Evolutionary conservation across 2,797 vertebrate species (phyloP).

Genomic region (Hippocampus kuda): DNA sequence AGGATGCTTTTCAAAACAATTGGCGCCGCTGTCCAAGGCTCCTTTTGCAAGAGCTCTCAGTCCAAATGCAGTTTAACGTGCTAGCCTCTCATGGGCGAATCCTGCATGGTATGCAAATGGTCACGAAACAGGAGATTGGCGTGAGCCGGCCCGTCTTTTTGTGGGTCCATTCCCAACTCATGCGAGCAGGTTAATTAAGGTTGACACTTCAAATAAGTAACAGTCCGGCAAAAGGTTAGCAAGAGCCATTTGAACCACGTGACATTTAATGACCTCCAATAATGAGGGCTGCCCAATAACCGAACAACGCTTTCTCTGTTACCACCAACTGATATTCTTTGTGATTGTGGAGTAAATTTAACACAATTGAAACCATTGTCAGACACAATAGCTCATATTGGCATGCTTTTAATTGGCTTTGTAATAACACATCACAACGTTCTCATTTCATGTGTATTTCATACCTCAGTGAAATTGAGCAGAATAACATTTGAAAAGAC

Average conservation of each 20-base stretch:
- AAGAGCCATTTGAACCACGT: too few relatives aligned
- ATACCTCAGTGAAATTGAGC: neutral
- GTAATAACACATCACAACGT: neutral
- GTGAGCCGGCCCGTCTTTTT: neutral
- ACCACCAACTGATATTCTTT: too few relatives aligned
- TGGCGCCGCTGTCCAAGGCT: slow-evolving; percentile 56
- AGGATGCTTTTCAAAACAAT: slow-evolving; percentile 71
- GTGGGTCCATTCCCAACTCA: neutral
- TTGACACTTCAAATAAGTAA: neutral
- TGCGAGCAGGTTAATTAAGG: neutral
- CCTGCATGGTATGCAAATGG: neutral
- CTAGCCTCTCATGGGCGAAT: neutral
- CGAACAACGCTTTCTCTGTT: too few relatives aligned
- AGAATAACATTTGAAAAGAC: neutral
- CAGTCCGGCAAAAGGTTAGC: neutral
- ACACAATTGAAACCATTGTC: too few relatives aligned
- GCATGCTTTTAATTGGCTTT: too few relatives aligned
- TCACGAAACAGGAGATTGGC: neutral
- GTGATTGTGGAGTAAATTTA: too few relatives aligned
- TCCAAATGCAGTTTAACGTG: slow-evolving; percentile 50
- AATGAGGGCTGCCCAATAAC: too few relatives aligned
- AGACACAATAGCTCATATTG: too few relatives aligned
- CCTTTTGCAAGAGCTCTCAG: slow-evolving; percentile 62
- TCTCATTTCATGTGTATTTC: neutral
- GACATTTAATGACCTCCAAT: too few relatives aligned